Evolutionary conservation across 2,888 invertebrate genomes (phyloP), one percentile per base, ranked within the genome.

Genomic region (Dryocosmus kuriphilus): DNA sequence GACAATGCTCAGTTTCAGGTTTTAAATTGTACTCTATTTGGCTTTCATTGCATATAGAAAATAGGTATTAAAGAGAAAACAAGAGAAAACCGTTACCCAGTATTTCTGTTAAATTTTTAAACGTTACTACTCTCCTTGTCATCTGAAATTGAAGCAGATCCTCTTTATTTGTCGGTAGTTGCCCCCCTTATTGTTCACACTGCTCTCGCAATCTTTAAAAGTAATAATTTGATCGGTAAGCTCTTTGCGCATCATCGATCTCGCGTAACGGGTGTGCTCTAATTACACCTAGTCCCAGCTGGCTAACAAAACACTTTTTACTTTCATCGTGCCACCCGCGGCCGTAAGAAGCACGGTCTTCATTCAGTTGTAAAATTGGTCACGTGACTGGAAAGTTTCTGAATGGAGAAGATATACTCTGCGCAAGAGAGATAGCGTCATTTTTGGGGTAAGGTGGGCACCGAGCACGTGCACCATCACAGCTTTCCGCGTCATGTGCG

Each of bases 351-450:
- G 62, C 62, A 65, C 87, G 87, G 84, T 80, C 81, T 82, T 80
- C 80, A 82, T 86, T 88, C 84, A 85, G 75, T 86, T 84, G 86
- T 87, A 78, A 89, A 89, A 89, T 89, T 89, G 88, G 89, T 87
- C 89, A 87, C 89, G 89, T 89, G 89, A 83, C 88, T 82, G 82
- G 82, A 85, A 88, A 87, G 87, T 82, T 86, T 86, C 87, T 82
- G 83, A 86, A 83, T 80, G 83, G 80, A 84, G 24, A 51, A 71
- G 65, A 61, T 41, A 62, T 51, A 30, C 62, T 35, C 19, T 57
- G 46, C 30, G 71, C 19, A 71, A 71, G 27, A 71, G 46, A 71
- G 46, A 30, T 46, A 46, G 71, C 51, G 22, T 71, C 8, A 30
- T 71, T 67, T 65, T 38, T 67, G 32, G 62, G 62, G 60, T 60